These are phyloP conservation scores for Sminthurinus aureus DNA, from an alignment of 2,888 invertebrate genomes.

Conservation along the genomic window DNA sequence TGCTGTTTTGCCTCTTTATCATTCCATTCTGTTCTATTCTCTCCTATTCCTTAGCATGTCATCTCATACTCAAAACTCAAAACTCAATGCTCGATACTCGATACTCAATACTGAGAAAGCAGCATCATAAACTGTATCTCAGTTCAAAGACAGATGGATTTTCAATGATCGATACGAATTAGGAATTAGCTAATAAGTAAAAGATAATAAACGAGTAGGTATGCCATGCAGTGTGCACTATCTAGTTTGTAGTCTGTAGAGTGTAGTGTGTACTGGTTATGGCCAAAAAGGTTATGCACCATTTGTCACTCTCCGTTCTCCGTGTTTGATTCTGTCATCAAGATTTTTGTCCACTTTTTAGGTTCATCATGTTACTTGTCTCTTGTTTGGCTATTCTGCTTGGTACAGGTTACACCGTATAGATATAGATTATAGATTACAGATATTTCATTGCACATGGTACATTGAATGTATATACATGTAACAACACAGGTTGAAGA, in stretches of 20 bases:
- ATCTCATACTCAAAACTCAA: too few species aligned
- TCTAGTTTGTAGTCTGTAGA: not conserved
- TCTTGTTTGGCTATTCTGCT: too few species aligned
- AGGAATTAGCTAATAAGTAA: conserved; percentile 22
- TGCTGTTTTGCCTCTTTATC: too few species aligned
- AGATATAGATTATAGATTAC: not conserved
- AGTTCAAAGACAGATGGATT: conserved; percentile 1
- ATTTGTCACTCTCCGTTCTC: conserved; percentile 21
- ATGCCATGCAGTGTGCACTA: too few species aligned
- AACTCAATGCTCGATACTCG: too few species aligned
- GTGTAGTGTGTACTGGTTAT: conserved; percentile 1
- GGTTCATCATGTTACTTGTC: not conserved
- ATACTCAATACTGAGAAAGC: too few species aligned
- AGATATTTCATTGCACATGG: too few species aligned
- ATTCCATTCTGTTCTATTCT: too few species aligned
- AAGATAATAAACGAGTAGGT: conserved; percentile 28
- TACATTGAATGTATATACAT: too few species aligned
- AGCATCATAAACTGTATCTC: too few species aligned
- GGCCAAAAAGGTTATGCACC: conserved; percentile 25
- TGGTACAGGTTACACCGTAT: not conserved
- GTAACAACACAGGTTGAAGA: too few species aligned
- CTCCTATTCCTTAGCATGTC: too few species aligned
- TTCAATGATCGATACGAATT: conserved; percentile 22
- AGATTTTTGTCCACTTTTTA: not conserved
- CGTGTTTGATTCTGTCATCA: conserved; percentile 15